These are phyloP conservation scores for Egretta garzetta DNA, from an alignment of 2,113 vertebrate genomes.

Conservation along the genomic window DNA sequence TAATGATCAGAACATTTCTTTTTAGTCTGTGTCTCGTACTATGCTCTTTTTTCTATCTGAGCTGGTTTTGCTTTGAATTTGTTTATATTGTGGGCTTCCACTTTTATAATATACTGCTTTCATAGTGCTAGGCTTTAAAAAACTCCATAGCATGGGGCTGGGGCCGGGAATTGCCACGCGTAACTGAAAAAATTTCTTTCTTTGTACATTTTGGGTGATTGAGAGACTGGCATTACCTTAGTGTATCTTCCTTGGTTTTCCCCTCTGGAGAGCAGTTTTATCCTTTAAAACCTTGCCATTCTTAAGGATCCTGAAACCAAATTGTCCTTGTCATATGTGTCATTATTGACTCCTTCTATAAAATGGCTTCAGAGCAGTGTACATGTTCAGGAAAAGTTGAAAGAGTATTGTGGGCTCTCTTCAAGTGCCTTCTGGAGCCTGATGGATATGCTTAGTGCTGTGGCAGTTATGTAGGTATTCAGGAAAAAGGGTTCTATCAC, in stretches of 20 bases:
- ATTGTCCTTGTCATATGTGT: neutral
- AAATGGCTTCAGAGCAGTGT: neutral
- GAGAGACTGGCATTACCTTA: neutral
- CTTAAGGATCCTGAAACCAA: neutral
- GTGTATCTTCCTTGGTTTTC: neutral
- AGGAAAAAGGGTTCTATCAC: neutral
- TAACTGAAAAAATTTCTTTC: neutral
- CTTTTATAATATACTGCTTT: neutral
- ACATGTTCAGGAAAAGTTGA: fast-evolving
- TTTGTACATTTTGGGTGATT: neutral
- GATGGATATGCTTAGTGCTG: neutral
- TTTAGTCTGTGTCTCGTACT: neutral
- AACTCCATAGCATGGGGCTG: neutral
- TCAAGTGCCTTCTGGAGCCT: neutral
- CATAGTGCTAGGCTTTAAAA: neutral
- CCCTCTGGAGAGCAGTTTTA: fast-evolving
- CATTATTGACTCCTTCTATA: neutral
- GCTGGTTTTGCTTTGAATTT: neutral
- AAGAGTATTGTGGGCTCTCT: neutral
- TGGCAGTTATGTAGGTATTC: neutral
- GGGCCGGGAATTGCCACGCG: neutral
- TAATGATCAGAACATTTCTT: neutral
- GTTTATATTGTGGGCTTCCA: neutral
- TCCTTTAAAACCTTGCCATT: neutral
- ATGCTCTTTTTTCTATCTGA: neutral